These are phyloP conservation scores for Lophius piscatorius DNA, from an alignment of 2,113 vertebrate genomes.

Conservation along the genomic window DNA sequence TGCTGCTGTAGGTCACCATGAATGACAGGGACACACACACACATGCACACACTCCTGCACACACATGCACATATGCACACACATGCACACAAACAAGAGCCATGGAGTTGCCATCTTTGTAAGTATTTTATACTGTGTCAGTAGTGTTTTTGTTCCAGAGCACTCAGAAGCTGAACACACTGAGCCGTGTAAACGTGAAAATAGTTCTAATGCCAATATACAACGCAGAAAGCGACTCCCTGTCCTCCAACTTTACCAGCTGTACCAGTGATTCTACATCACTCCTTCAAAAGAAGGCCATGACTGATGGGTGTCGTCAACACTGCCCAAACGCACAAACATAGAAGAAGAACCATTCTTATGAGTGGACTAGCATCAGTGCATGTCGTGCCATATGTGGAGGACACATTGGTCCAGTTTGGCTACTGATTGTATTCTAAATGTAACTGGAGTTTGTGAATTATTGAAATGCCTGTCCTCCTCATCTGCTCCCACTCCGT, in stretches of 20 bases:
- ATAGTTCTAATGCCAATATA: constrained; percentile 21
- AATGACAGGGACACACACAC: constrained; percentile 52
- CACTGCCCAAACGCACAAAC: constrained; percentile 1
- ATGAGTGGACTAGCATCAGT: constrained; percentile 1
- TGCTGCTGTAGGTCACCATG: constrained; percentile 67
- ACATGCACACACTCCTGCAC: constrained; percentile 24
- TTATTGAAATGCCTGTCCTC: constrained; percentile 70
- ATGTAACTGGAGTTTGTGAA: constrained; percentile 66
- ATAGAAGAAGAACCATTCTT: background rate
- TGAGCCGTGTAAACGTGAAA: constrained; percentile 5
- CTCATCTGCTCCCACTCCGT: constrained; percentile 38
- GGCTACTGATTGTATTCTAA: constrained; percentile 62
- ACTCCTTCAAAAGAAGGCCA: constrained; percentile 55
- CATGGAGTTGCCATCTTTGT: no score
- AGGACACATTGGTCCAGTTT: constrained; percentile 48
- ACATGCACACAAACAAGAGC: constrained; percentile 18
- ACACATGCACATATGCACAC: constrained; percentile 4
- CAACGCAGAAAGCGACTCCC: no score
- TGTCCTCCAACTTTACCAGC: constrained; percentile 23
- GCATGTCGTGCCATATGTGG: constrained; percentile 36
- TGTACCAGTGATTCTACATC: constrained; percentile 47
- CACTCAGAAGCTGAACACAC: no score
- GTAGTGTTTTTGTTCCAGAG: no score
- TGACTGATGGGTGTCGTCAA: no score
- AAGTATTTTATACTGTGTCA: no score